A percentile compares a stretch with the other conserved stretches of the same genome.
Conservation (phyloP, 1,140 invertebrate species). For the Hyphantria cunea region DNA sequence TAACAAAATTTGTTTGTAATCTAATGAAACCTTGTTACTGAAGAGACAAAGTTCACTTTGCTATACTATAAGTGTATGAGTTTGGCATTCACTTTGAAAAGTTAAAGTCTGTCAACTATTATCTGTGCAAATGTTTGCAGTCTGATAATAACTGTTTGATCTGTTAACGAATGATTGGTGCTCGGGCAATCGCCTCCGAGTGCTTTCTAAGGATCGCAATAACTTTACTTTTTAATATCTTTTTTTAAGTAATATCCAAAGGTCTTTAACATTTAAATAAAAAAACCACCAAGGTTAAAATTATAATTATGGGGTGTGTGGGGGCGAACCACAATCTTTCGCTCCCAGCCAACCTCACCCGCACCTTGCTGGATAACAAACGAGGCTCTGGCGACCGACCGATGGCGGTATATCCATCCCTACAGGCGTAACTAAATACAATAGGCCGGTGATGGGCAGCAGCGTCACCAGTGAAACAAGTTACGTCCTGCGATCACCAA, state of each 20-base stretch:
- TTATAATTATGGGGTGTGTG: too few species aligned
- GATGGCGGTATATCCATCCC: too few species aligned
- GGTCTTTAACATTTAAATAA: too few species aligned
- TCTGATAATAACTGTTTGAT: constrained; percentile 24
- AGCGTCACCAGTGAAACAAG: too few species aligned
- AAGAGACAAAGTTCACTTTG: not conserved
- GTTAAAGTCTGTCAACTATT: constrained; percentile 19
- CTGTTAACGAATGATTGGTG: constrained; percentile 8
- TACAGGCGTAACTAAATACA: too few species aligned
- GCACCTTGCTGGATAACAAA: too few species aligned
- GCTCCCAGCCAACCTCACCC: too few species aligned
- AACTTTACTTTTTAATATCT: not conserved
- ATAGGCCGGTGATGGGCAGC: too few species aligned
- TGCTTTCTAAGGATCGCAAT: constrained; percentile 7
- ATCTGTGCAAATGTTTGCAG: constrained; percentile 13
- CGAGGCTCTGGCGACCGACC: too few species aligned
- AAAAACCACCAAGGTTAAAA: too few species aligned
- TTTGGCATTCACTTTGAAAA: constrained; percentile 5
- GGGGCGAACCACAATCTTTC: too few species aligned
- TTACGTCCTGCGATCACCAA: too few species aligned
- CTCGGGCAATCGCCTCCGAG: not conserved
- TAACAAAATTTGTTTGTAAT: not conserved
- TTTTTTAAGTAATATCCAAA: not conserved
- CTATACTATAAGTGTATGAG: not conserved
- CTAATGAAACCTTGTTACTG: not conserved